Conservation (phyloP, 2,113 vertebrate species). For the Colossoma macropomum region DNA sequence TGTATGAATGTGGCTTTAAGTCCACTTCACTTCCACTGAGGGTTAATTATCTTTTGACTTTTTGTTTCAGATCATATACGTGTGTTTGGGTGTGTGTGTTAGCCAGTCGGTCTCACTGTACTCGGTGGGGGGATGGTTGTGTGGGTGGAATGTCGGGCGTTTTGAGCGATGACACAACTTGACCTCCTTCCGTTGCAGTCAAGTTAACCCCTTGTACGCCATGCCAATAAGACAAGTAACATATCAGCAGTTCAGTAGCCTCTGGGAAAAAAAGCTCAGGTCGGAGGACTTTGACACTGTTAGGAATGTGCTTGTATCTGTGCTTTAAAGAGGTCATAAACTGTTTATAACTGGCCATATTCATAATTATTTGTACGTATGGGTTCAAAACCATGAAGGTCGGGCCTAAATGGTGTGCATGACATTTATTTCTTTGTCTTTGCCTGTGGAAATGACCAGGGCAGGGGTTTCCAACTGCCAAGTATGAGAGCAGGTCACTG, state of each 20-base stretch:
- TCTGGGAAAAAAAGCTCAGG: neutral
- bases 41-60: slow-evolving; percentile 56
- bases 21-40: slow-evolving; percentile 40
- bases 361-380: neutral
- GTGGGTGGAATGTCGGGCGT: slow-evolving; percentile 63
- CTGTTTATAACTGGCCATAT: neutral
- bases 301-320: neutral
- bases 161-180: slow-evolving; percentile 60
- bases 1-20: slow-evolving; percentile 30
- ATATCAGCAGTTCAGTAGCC: neutral
- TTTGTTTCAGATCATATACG: slow-evolving; percentile 24
- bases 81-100: neutral
- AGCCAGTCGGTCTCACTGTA: slow-evolving; percentile 5
- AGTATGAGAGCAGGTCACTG: slow-evolving; percentile 56
- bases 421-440: neutral
- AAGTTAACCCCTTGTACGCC: slow-evolving; percentile 65
- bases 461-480: neutral
- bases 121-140: slow-evolving; percentile 40
- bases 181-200: slow-evolving; percentile 58
- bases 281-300: neutral
- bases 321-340: neutral
- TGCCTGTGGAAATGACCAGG: slow-evolving; percentile 27
- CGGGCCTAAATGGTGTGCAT: neutral
- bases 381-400: neutral
- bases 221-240: neutral